These are phyloP conservation scores for Hydractinia symbiolongicarpus DNA, from an alignment of 30 jellyfish, hydroid and myxozoan species.

Conservation along the genomic window DNA sequence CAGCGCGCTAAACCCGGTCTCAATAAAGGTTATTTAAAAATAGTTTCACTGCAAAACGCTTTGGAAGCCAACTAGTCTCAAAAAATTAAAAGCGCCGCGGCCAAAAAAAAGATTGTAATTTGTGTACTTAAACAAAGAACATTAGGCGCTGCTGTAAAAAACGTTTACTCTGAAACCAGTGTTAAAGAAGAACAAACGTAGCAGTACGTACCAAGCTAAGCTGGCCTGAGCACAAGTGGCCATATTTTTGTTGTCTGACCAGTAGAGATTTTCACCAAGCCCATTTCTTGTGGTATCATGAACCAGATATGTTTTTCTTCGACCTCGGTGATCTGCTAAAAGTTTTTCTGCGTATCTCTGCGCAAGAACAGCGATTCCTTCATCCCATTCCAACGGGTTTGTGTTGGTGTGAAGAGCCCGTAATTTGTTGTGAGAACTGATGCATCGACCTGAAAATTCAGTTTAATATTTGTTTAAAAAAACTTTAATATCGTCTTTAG, in stretches of 20 bases:
- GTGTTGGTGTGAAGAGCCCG: constrained; percentile 21
- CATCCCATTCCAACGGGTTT: constrained; percentile 20
- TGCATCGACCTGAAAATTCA: background rate
- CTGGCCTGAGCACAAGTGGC: constrained; percentile 4
- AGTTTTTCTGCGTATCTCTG: constrained; percentile 19
- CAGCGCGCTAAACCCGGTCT: too few species aligned
- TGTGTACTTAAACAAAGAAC: too few species aligned
- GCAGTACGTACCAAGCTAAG: constrained; percentile 9
- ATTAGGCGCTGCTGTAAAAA: too few species aligned
- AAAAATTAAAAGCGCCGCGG: too few species aligned
- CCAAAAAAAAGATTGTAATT: too few species aligned
- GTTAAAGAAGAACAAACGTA: background rate
- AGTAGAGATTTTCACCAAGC: constrained; percentile 12
- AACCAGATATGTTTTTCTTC: background rate
- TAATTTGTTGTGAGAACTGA: constrained; percentile 1
- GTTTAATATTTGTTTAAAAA: too few species aligned
- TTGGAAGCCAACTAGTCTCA: too few species aligned
- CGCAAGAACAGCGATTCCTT: constrained; percentile 11
- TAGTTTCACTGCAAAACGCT: too few species aligned
- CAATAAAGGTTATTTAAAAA: too few species aligned
- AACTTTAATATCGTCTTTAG: too few species aligned
- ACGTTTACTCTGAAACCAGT: too few species aligned
- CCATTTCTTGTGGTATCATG: constrained; percentile 1
- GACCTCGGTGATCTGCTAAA: background rate
- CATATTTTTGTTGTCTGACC: background rate